Percentiles rank a stretch among this genome's conserved stretches.
Conservation (phyloP, 2,888 invertebrate species). For the Marronus borbonicus region DNA sequence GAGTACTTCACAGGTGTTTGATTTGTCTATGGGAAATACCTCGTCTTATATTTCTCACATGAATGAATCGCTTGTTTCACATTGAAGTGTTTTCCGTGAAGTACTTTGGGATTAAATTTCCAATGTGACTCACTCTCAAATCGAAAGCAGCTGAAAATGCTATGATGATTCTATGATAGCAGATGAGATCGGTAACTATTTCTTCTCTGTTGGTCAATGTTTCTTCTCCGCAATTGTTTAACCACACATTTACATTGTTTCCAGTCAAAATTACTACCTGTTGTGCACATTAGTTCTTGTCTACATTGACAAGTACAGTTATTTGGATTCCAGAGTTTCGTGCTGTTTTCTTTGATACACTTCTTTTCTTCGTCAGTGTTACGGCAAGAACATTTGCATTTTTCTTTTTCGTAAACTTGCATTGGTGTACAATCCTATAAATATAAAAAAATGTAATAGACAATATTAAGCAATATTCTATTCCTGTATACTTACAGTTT, state of each 20-base stretch:
- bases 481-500: conserved; percentile 69
- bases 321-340: conserved; percentile 76
- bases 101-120: no score
- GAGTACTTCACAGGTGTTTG: no score
- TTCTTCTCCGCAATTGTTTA: conserved; percentile 59
- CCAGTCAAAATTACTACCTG: conserved; percentile 76
- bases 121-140: no score
- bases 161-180: conserved; percentile 10
- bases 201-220: conserved; percentile 49
- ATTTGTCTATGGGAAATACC: no score
- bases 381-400: conserved; percentile 76
- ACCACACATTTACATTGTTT: conserved; percentile 73
- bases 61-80: no score
- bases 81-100: no score
- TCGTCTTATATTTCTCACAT: no score
- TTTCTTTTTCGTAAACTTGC: conserved; percentile 73
- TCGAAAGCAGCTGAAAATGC: no score
- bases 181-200: conserved; percentile 33
- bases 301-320: conserved; percentile 77
- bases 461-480: not conserved
- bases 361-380: conserved; percentile 76
- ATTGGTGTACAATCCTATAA: conserved; percentile 74
- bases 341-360: conserved; percentile 71
- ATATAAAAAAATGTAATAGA: not conserved
- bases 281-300: conserved; percentile 73